phyloP scores from a whole-genome alignment of 2,113 vertebrate genomes.

The Hemicordylus capensis region DNA sequence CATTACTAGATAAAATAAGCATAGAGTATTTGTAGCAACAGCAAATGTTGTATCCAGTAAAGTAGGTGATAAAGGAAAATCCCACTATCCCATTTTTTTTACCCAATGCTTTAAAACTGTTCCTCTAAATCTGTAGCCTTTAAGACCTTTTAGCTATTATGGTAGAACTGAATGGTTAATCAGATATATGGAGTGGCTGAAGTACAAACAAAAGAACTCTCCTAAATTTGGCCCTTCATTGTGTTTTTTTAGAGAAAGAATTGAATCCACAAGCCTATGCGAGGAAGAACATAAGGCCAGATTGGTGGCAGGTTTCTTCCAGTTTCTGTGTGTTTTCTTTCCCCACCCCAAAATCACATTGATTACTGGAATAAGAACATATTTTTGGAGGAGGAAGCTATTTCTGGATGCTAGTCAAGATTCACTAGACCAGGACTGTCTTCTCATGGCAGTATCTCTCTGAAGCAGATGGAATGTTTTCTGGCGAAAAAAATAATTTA shows the following conservation, averaged over 20 bases:
- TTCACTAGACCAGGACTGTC: slow-evolving; percentile 50
- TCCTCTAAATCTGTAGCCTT: background rate
- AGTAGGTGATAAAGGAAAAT: background rate
- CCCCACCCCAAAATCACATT: slow-evolving; percentile 15
- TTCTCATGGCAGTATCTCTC: slow-evolving; percentile 56
- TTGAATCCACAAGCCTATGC: background rate
- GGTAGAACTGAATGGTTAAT: background rate
- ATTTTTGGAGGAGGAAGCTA: slow-evolving; percentile 60
- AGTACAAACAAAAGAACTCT: fast-evolving
- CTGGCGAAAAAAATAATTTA: background rate
- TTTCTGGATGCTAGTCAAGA: slow-evolving; percentile 64
- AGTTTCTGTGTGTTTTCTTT: background rate
- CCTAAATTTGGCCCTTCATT: background rate
- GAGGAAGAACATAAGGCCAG: background rate
- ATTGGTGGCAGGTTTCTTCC: background rate
- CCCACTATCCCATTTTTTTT: background rate
- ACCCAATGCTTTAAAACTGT: background rate
- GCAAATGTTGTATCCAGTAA: too few relatives aligned
- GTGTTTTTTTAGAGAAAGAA: background rate
- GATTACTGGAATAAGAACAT: slow-evolving; percentile 27
- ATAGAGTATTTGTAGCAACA: too few relatives aligned
- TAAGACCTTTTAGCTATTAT: background rate
- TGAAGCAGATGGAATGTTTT: slow-evolving; percentile 60
- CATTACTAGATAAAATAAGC: too few relatives aligned
- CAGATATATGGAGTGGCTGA: background rate